Percentiles rank a stretch among this genome's conserved stretches.
Evolutionary conservation across 2,113 vertebrate genomes (phyloP).

Genomic region (Brienomyrus longianalis): DNA sequence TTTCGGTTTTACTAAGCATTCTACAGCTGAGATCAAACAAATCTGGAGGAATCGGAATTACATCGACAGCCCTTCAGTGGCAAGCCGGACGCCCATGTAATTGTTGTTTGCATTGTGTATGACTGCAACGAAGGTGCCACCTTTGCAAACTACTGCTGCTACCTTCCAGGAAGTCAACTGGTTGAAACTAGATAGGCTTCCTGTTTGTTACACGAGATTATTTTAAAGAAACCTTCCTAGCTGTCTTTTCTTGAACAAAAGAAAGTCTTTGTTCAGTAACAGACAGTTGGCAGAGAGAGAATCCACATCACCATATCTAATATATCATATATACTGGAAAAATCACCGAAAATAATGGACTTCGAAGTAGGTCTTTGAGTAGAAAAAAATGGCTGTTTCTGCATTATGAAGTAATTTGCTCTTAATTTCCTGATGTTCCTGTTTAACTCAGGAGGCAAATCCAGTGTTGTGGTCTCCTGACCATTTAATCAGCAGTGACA

Average conservation of each 20-base stretch:
- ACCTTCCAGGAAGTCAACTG: neutral
- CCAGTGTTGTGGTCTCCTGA: neutral
- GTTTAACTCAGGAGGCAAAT: neutral
- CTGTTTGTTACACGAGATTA: neutral
- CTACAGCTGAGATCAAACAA: neutral
- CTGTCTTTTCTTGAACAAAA: neutral
- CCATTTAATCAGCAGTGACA: neutral
- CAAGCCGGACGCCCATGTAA: neutral
- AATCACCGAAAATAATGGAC: neutral
- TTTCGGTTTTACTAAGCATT: neutral
- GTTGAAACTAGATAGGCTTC: neutral
- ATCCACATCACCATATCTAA: neutral
- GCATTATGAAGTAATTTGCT: neutral
- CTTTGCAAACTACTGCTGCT: neutral
- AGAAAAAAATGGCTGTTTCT: neutral
- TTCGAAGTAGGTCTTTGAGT: neutral
- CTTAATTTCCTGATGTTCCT: neutral
- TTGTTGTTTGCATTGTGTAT: neutral
- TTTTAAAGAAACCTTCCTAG: neutral
- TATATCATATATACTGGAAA: neutral
- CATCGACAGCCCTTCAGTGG: neutral
- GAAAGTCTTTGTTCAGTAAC: neutral
- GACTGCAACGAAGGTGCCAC: neutral
- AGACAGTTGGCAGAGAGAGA: neutral
- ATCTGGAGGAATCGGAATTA: neutral